Conservation (phyloP, 1,140 invertebrate genomes). For the Colletes latitarsis region DNA sequence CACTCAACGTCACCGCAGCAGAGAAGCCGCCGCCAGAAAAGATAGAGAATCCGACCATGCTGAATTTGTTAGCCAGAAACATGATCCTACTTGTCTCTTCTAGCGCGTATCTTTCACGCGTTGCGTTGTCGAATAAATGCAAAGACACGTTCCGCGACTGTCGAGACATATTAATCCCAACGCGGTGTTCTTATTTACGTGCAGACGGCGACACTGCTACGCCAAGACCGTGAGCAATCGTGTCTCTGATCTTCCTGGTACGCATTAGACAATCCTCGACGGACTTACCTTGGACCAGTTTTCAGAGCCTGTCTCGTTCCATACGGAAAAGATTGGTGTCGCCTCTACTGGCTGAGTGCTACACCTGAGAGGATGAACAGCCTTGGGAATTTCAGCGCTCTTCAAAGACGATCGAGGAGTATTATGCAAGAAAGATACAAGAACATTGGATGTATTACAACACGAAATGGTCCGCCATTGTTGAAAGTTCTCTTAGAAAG, state of each 20-base stretch:
- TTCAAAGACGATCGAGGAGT: not conserved
- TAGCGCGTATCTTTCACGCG: not conserved
- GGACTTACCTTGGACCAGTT: slow-evolving; percentile 57
- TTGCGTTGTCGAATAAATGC: not conserved
- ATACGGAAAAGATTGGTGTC: not conserved
- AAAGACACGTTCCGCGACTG: slow-evolving; percentile 11
- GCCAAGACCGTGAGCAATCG: not conserved
- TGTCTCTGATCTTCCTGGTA: slow-evolving; percentile 2
- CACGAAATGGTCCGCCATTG: not conserved
- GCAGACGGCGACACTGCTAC: not conserved
- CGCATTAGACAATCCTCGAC: slow-evolving; percentile 43
- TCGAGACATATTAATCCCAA: slow-evolving; percentile 60
- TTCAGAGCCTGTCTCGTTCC: not conserved
- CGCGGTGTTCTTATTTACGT: slow-evolving; percentile 6
- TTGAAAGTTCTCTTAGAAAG: not conserved
- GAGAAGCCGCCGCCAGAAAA: not conserved
- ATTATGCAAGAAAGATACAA: not conserved
- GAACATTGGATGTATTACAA: not conserved
- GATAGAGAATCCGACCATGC: not conserved
- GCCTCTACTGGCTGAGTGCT: not conserved
- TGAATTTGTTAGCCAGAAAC: slow-evolving; percentile 14
- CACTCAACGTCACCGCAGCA: slow-evolving; percentile 22
- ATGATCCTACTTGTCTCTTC: not conserved
- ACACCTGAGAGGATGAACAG: slow-evolving; percentile 4
- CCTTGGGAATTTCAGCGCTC: slow-evolving; percentile 7